Base-by-base conservation (phyloP, 2,888 invertebrate genomes). In the Brachypterus glaber region DNA sequence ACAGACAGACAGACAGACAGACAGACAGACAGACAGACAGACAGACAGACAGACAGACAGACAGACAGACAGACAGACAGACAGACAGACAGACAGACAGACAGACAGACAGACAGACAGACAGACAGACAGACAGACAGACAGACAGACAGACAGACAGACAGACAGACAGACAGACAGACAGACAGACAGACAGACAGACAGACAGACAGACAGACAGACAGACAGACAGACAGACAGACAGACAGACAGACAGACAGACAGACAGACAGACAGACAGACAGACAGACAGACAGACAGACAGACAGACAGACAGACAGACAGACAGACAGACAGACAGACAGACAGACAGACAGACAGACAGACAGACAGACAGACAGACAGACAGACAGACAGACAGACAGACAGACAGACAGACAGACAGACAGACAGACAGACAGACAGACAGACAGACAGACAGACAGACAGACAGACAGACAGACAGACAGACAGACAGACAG, bases 281-380 rank as follows among this genome's bases (percentile, higher is more conserved):
- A 29, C 30, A 29, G 30, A 29, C 30, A 29, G 30, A 29, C 30
- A 29, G 30, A 29, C 30, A 42, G 41, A 44, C 41, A 38, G 30
- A 39, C 39, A 39, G 43, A 45, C 45, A 44, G 45, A 45, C 41
- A 40, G 43, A 44, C 43, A 45, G 46, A 46, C 41, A 46, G 38
- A 46, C 30, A 35, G 39, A 40, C 41, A 38, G 43, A 46, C 40
- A 45, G 45, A 45, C 44, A 45, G 45, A 45, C 40, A 41, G 44
- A 42, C 37, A 45, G 45, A 45, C 44, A 45, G 44, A 45, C 37
- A 45, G 44, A 46, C 44, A 43, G 43, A 43, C 43, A 44, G 43
- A 45, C 42, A 41, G 43, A 44, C 43, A 43, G 43, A 43, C 43
- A 44, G 43, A 43, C 38, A 43, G 42, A 39, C 38, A 43, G 42